phyloP scores from a whole-genome alignment of 2,113 vertebrate species.

The Eulacestoma nigropectus region DNA sequence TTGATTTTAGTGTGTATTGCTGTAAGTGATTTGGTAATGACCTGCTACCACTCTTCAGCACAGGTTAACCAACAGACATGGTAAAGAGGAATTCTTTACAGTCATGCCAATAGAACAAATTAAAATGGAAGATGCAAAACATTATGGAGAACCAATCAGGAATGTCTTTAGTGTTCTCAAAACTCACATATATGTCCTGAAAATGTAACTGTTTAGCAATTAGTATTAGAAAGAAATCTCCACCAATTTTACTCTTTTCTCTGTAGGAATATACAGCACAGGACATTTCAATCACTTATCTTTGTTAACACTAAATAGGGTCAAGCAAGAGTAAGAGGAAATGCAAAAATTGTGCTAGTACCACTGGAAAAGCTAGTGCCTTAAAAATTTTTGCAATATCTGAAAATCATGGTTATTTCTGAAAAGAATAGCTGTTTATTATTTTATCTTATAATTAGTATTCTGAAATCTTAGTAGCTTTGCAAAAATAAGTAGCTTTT shows the following conservation, averaged over 20 bases:
- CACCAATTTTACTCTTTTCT: not conserved
- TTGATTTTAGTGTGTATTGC: not conserved
- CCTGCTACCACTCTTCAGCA: not conserved
- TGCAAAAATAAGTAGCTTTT: not conserved
- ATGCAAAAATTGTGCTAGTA: not conserved
- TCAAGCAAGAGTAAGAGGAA: not conserved
- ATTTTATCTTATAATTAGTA: not conserved
- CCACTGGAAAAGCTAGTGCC: not conserved
- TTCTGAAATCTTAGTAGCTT: not conserved
- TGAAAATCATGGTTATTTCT: not conserved
- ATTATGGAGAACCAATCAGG: not conserved
- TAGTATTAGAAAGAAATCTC: not conserved
- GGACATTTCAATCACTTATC: not conserved
- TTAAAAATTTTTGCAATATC: not conserved
- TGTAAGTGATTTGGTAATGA: not conserved
- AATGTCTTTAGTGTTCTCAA: not conserved
- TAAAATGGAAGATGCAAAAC: not conserved
- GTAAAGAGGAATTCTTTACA: not conserved
- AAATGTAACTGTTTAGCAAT: not conserved
- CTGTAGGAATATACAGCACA: not conserved
- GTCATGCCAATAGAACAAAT: not conserved
- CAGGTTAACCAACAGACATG: not conserved
- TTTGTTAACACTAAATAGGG: not conserved
- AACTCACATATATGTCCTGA: not conserved
- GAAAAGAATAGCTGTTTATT: not conserved